phyloP scores from a whole-genome alignment of 2,888 invertebrate genomes.

The Tubulanus polymorphus region DNA sequence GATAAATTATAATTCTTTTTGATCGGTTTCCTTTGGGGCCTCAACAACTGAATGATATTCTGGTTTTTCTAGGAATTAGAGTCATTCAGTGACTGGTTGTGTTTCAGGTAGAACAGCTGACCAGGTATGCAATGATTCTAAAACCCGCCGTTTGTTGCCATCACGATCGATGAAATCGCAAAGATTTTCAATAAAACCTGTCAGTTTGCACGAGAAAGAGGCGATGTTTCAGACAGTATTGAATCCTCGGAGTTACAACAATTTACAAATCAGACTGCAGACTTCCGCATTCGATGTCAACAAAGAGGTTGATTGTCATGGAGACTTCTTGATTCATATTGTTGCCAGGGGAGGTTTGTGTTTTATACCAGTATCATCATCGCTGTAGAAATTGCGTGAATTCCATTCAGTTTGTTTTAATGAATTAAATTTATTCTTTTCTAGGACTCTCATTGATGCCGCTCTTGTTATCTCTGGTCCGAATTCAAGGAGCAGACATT shows the following conservation, averaged over 20 bases:
- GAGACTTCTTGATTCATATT: slow-evolving; percentile 39
- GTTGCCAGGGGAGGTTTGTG: slow-evolving; percentile 34
- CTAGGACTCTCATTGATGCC: slow-evolving; percentile 36
- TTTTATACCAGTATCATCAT: no score
- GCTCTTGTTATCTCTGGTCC: slow-evolving; percentile 30
- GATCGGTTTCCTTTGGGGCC: no score
- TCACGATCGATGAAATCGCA: no score
- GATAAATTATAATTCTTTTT: no score
- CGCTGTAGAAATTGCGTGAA: no score
- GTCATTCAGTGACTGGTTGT: no score
- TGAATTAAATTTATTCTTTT: slow-evolving; percentile 9
- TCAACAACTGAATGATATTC: no score
- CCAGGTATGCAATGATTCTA: slow-evolving; percentile 30
- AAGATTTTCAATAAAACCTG: slow-evolving; percentile 25
- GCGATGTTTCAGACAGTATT: slow-evolving; percentile 33
- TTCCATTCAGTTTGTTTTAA: no score
- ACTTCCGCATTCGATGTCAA: slow-evolving; percentile 42
- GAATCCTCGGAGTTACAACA: slow-evolving; percentile 30
- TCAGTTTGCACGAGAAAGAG: slow-evolving; percentile 34
- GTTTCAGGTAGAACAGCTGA: slow-evolving; percentile 35
- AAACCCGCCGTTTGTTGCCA: slow-evolving; percentile 28
- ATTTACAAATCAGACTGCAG: slow-evolving; percentile 40
- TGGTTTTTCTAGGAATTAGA: no score
- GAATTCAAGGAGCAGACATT: slow-evolving; percentile 36
- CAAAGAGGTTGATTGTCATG: slow-evolving; percentile 33